Evolutionary conservation across 2,797 vertebrate species (phyloP).

Genomic region (Oryzias dopingdopingensis): DNA sequence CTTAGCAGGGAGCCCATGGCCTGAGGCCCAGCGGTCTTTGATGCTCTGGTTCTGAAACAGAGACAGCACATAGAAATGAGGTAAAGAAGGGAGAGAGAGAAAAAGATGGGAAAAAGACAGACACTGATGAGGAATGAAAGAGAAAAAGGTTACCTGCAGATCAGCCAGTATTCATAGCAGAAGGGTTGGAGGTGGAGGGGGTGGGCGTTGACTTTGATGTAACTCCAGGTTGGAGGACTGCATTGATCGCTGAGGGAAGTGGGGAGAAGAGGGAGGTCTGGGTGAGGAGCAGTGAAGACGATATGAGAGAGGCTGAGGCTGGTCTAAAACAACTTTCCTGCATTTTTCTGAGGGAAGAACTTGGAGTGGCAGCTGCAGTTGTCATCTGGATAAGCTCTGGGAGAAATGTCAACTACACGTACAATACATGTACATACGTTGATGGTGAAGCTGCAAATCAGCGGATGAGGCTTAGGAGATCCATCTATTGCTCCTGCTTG

Average conservation of each 20-base stretch:
- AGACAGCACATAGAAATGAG: conserved; percentile 22
- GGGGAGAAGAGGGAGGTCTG: conserved; percentile 28
- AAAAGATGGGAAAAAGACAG: conserved; percentile 34
- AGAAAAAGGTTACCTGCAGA: conserved; percentile 80
- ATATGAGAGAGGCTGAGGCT: conserved; percentile 42
- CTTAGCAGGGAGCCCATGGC: conserved; percentile 71
- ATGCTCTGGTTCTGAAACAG: conserved; percentile 67
- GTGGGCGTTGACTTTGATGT: conserved; percentile 68
- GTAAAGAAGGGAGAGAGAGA: conserved; percentile 6
- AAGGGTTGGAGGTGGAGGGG: conserved; percentile 29
- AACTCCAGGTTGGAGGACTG: conserved; percentile 72
- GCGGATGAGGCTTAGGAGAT: conserved; percentile 60
- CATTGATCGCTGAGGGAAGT: conserved; percentile 67
- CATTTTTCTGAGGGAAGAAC: conserved; percentile 25
- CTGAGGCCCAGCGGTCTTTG: conserved; percentile 81
- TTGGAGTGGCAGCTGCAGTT: conserved; percentile 26
- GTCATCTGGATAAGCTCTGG: conserved; percentile 41
- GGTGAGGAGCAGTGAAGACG: conserved; percentile 45
- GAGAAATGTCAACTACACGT: conserved; percentile 45
- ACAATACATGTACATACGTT: conserved; percentile 7
- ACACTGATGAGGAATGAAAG: conserved; percentile 66
- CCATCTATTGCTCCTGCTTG: conserved; percentile 45
- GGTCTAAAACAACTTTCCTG: conserved; percentile 44
- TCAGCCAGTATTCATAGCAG: conserved; percentile 66
- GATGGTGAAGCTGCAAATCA: conserved; percentile 39